Base-by-base conservation (phyloP, 2,888 invertebrate genomes). In the Dolichomitus sp. region DNA sequence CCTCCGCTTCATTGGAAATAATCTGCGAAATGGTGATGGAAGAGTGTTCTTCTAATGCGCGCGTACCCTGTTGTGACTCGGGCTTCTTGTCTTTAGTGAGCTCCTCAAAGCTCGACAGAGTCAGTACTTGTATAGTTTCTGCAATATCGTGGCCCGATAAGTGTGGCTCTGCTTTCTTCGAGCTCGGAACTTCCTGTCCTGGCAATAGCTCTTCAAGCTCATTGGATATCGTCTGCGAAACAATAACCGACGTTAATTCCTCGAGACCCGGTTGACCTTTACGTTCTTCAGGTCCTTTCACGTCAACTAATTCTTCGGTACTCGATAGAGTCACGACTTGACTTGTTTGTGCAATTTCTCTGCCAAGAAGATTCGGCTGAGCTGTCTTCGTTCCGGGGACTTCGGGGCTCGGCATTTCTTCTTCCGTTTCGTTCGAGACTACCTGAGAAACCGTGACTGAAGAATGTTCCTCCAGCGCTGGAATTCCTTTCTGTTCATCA, bases 331-430 rank as follows among this genome's bases (percentile, higher is more conserved):
- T 84, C 17, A 91, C 77, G 2, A 94, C 88, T 88, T 94, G 93
- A 27, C 91, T 88, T 61, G 93, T 93, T 88, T 94, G 91, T 7
- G 94, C 93, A 65, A 93, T 90, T 86, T 94, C 94, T 87, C 93
- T 90, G 7, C 93, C 91, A 0, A 79, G 80, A 4, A 92, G 76
- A 37, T 84, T 86, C 19, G 93, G 88, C 80, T 88, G 87, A 11
- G 92, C 92, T 40, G 85, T 89, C 17, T 88, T 89, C 42, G 78
- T 72, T 7, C n/a, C 80, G 6, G 88, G 88, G 52, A 86, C 66
- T 82, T 87, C 86, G 6, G 87, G 74, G 65, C 68, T 84, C 61
- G 77, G 68, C 74, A 89, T 79, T 6, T 74, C 66, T 63, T 80
- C 77, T 83, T 92, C 92, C 1, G 84, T 84, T 73, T 92, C 91